Conservation (phyloP, 2,888 invertebrate genomes). For the Oscheius onirici region DNA sequence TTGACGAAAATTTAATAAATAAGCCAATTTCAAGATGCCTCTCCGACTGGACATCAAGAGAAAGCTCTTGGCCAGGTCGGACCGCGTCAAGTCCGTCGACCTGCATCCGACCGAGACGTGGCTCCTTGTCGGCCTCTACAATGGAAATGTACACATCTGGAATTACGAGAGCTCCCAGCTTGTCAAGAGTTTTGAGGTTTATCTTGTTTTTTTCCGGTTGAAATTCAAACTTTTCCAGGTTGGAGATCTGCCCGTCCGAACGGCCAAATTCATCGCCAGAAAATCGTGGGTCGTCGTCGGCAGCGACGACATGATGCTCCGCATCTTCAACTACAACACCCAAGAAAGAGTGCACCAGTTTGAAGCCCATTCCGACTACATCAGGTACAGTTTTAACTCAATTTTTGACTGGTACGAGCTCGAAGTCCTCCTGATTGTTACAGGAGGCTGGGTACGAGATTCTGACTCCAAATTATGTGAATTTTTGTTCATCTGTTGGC, state of each 20-base stretch:
- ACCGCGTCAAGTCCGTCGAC: constrained; percentile 89
- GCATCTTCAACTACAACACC: constrained; percentile 98
- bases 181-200: constrained; percentile 77
- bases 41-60: constrained; percentile 96
- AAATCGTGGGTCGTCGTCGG: constrained; percentile 99
- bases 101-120: constrained; percentile 97
- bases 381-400: constrained; percentile 73
- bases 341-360: constrained; percentile 92
- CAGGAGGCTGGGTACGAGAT: no score
- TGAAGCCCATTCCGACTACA: constrained; percentile 98
- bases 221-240: constrained; percentile 73
- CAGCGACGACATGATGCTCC: constrained; percentile 80
- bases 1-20: no score
- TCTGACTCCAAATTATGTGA: no score
- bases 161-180: constrained; percentile 90
- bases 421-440: no score
- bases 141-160: constrained; percentile 99
- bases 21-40: constrained; percentile 76
- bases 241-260: constrained; percentile 94
- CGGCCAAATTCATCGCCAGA: constrained; percentile 92
- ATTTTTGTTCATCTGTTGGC: no score
- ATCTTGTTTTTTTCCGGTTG: not conserved
- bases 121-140: constrained; percentile 97
- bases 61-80: constrained; percentile 94
- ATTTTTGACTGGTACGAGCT: no score